Evolutionary conservation across 2,888 invertebrate genomes (phyloP), one percentile per base, ranked within the genome.

Genomic region (Monopis laevigella): DNA sequence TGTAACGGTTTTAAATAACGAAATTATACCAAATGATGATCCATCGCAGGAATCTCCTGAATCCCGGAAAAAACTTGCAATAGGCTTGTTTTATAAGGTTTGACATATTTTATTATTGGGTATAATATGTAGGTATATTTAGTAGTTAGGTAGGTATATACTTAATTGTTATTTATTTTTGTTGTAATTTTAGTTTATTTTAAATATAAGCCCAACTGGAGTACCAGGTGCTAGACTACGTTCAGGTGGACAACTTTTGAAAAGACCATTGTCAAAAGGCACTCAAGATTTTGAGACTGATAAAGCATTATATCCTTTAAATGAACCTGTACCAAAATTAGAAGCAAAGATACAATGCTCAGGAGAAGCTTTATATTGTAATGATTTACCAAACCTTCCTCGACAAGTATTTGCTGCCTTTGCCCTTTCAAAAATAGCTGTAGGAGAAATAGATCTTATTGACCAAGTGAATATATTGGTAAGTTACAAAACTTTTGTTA

Each of bases 51-150:
- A 88, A 0, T 82, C 86, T 0, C 85, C 88, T 0, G 82, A 80
- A 34, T 89, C 86, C 51, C 80, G 93, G 14, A 88, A 85, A 54
- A 83, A 84, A 35, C 63, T 94, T 16, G 89, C 92, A 0, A 72
- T 88, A 42, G 83, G 88, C 12, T 69, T 95, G 2, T 88, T 94
- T 53, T 95, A 93, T 60, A 94, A 92, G 84, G 90, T 88, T n/a
- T n/a, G n/a, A n/a, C n/a, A n/a, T n/a, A n/a, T n/a, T n/a, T n/a
- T n/a, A n/a, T n/a, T n/a, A n/a, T n/a, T n/a, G n/a, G 10, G n/a
- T 17, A 11, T 24, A 24, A 24, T 24, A 24, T n/a, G n/a, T n/a
- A n/a, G n/a, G n/a, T n/a, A n/a, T n/a, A n/a, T n/a, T n/a, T n/a
- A n/a, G n/a, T n/a, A n/a, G n/a, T n/a, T n/a, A n/a, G n/a, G n/a